A percentile compares a stretch with the other conserved stretches of the same genome.
Conservation (phyloP, 2,888 invertebrate genomes). For the Tenodera sinensis region DNA sequence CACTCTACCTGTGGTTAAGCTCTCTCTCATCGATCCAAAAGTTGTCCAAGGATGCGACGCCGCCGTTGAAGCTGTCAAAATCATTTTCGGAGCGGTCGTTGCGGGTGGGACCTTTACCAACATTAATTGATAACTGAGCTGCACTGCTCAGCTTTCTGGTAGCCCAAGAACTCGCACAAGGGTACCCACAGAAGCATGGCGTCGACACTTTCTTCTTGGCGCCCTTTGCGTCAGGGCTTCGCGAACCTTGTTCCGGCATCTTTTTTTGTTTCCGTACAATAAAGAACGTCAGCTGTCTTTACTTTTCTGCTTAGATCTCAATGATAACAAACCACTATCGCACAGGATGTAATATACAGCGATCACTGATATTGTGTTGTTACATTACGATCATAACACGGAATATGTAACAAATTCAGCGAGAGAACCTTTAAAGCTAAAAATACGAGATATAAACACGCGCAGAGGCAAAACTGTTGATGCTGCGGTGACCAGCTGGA, state of each 20-base stretch:
- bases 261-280: neutral
- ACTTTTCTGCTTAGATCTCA: too few species aligned
- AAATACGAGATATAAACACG: too few species aligned
- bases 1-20: constrained; percentile 55
- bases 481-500: too few species aligned
- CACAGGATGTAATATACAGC: too few species aligned
- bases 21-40: constrained; percentile 56
- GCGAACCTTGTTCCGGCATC: neutral
- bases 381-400: too few species aligned
- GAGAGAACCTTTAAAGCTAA: too few species aligned
- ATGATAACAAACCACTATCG: too few species aligned
- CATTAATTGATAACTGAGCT: constrained; percentile 30
- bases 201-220: neutral
- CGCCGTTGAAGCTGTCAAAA: constrained; percentile 55
- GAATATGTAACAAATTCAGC: too few species aligned
- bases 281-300: too few species aligned
- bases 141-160: constrained; percentile 7
- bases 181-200: neutral
- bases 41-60: constrained; percentile 42
- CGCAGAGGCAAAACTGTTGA: neutral
- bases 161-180: neutral
- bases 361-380: too few species aligned
- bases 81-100: constrained; percentile 51
- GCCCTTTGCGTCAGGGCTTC: neutral
- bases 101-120: constrained; percentile 34